Conservation (phyloP, 2,797 vertebrate species). For the Enteromius unitaeniatus region DNA sequence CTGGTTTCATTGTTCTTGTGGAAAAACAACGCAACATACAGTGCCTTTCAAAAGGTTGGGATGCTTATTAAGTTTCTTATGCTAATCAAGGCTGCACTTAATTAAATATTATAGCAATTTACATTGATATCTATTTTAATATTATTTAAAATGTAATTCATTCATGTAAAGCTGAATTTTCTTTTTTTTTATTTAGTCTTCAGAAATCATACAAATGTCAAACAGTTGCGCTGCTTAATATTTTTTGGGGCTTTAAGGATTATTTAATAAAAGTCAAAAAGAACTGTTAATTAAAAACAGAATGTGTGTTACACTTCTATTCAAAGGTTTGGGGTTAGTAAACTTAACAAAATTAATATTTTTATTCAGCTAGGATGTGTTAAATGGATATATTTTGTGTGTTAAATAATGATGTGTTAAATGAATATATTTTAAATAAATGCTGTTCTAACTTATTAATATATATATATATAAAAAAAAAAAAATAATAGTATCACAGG, state of each 20-base stretch:
- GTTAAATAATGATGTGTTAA: too few relatives aligned
- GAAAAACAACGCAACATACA: slow-evolving; percentile 3
- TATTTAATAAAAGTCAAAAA: not conserved
- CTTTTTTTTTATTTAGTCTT: not conserved
- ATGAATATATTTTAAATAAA: not conserved
- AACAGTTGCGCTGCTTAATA: not conserved
- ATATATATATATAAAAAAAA: not conserved
- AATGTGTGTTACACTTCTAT: not conserved
- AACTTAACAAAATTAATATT: not conserved
- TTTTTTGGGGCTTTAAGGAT: not conserved
- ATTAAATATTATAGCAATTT: not conserved
- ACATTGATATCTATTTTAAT: not conserved
- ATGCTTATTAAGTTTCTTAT: not conserved
- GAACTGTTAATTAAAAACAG: not conserved
- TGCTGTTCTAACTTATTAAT: not conserved
- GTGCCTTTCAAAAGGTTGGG: not conserved
- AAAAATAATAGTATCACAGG: too few relatives aligned
- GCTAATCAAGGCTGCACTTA: not conserved
- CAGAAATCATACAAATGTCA: not conserved
- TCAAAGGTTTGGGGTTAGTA: not conserved
- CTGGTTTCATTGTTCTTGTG: not conserved
- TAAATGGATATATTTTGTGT: too few relatives aligned
- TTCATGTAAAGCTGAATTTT: not conserved
- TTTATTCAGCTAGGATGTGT: not conserved
- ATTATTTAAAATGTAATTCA: not conserved